phyloP scores from a whole-genome alignment of 2,888 invertebrate genomes.

The Ecdyonurus torrentis region DNA sequence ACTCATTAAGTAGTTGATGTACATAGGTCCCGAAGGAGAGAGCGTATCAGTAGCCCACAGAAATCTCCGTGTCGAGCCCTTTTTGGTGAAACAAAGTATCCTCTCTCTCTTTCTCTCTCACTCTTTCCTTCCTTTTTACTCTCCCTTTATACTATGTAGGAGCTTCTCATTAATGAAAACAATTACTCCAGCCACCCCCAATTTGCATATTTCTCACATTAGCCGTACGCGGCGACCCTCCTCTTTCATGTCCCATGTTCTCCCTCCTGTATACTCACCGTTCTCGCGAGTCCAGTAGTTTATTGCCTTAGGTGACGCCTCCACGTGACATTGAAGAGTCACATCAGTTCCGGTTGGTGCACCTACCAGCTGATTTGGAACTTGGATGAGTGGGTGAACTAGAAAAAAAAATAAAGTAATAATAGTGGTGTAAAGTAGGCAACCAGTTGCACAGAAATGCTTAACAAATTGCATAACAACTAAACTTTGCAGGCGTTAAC shows the following conservation, averaged over 20 bases:
- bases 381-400: slow-evolving; percentile 88
- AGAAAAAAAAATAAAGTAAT: slow-evolving; percentile 28
- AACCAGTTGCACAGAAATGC: not conserved
- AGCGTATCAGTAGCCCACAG: not conserved
- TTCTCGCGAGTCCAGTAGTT: slow-evolving; percentile 87
- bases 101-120: too few relatives aligned
- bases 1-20: too few relatives aligned
- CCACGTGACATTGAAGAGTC: slow-evolving; percentile 69
- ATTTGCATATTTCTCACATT: slow-evolving; percentile 16
- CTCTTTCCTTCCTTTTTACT: too few relatives aligned
- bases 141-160: too few relatives aligned
- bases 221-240: slow-evolving; percentile 10
- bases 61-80: too few relatives aligned
- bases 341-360: slow-evolving; percentile 75
- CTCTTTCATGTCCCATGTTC: slow-evolving; percentile 1
- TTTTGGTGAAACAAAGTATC: not conserved
- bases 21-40: not conserved
- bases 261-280: slow-evolving; percentile 36
- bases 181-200: slow-evolving; percentile 7
- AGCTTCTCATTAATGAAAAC: slow-evolving; percentile 9
- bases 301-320: slow-evolving; percentile 85
- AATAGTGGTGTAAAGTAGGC: not conserved
- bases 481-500: not conserved
- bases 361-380: slow-evolving; percentile 83
- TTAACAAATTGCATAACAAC: not conserved